Base-by-base conservation (phyloP, 2,888 invertebrate genomes). In the Slavum lentiscoides region DNA sequence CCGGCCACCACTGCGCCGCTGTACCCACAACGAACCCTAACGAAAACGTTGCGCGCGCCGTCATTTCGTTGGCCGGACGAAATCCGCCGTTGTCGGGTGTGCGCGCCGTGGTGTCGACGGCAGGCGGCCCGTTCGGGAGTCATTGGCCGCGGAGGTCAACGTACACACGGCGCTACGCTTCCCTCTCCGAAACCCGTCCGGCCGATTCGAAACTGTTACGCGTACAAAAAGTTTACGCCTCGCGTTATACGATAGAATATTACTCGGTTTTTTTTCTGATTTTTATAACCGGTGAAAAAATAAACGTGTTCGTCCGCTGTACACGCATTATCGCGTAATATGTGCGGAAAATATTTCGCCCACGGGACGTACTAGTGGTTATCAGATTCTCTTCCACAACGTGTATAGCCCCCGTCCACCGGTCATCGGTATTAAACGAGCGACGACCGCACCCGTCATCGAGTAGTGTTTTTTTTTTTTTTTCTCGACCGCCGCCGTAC, bases 71-170 rank as follows among this genome's bases (percentile, higher is more conserved):
- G 2, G 30, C 30, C 30, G 30, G 30, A 30, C 30, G 30, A 30
- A 30, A 30, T 30, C 30, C 23, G 66, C 6, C 43, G 43, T 43
- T 7, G 43, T 43, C 43, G 7, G 43, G 43, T 23, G 30, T 23
- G 13, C 19, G 37, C 8, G 30, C 4, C 4, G 30, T 30, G 30
- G 4, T 30, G 30, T 30, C 30, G 67, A 3, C 62, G 61, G 49
- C 8, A n/a, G 13, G 21, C 55, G 64, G 70, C 21, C 67, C 58
- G 80, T 62, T 62, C 64, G 77, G 77, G 62, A 70, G 69, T 77
- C 77, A 69, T 62, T 77, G 69, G 62, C 77, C 77, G 72, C 77
- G 72, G 80, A 80, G 70, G 80, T 80, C 80, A 80, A 80, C 70
- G 70, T 43, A 69, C 74, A 75, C 74, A 30, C 30, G 30, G 1